Conservation (phyloP, 2,113 vertebrate species). For the Oreochromis spilurus region DNA sequence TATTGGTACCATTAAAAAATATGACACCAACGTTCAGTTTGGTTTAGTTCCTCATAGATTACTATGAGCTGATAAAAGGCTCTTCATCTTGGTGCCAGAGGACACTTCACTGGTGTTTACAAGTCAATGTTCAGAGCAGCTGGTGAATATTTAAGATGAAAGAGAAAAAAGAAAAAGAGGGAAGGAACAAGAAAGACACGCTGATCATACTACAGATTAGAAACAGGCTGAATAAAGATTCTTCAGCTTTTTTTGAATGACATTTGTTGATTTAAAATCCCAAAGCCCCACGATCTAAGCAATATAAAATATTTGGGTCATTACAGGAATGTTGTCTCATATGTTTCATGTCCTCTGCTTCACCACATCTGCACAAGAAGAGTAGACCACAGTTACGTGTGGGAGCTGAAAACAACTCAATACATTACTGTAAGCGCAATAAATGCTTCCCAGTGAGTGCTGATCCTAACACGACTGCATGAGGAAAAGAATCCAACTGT, state of each 20-base stretch:
- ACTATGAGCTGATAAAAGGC: background rate
- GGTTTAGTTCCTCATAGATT: background rate
- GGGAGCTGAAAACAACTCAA: background rate
- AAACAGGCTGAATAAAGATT: background rate
- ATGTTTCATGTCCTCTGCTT: rapidly evolving
- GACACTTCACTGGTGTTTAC: background rate
- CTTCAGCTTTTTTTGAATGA: background rate
- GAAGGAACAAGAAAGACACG: background rate
- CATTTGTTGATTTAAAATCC: background rate
- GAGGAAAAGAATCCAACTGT: background rate
- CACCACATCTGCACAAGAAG: background rate
- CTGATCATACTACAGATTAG: background rate
- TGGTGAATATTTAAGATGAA: background rate
- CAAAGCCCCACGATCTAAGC: background rate
- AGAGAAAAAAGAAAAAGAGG: background rate
- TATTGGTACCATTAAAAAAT: background rate
- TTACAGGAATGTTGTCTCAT: background rate
- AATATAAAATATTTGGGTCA: background rate
- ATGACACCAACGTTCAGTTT: background rate
- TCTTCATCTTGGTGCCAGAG: background rate
- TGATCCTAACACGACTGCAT: background rate
- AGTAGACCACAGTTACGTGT: background rate
- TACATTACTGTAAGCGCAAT: rapidly evolving
- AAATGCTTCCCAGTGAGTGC: background rate
- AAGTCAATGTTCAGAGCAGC: background rate